A percentile compares a stretch with the other conserved stretches of the same genome.
Conservation (phyloP, 2,113 vertebrate genomes). For the Serranochromis macrocephalus region DNA sequence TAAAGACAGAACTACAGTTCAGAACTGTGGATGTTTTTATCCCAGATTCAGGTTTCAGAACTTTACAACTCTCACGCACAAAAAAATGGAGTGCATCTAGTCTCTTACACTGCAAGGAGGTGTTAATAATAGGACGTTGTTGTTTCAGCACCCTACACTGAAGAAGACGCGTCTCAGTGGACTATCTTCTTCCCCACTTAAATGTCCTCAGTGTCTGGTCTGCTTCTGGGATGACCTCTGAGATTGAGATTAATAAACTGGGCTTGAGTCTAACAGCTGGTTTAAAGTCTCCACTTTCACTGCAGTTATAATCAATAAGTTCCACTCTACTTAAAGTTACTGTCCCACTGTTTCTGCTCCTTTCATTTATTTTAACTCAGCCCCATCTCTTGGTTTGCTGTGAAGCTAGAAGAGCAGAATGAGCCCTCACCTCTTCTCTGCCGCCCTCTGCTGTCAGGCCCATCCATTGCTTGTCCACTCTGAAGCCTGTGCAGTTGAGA, state of each 20-base stretch:
- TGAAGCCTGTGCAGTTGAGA: background rate
- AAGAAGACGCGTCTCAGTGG: background rate
- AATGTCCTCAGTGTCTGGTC: background rate
- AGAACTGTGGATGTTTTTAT: background rate
- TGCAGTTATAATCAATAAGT: background rate
- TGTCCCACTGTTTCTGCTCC: background rate
- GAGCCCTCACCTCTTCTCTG: background rate
- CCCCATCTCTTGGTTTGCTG: background rate
- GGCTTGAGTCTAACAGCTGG: background rate
- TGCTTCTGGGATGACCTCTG: background rate
- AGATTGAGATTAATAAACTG: background rate
- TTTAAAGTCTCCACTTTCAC: background rate
- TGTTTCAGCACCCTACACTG: background rate
- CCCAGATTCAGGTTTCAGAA: background rate
- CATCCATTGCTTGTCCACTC: background rate
- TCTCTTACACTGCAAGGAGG: background rate
- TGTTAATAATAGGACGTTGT: background rate
- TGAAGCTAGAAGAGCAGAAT: background rate
- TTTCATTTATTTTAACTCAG: background rate
- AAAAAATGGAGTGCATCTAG: background rate
- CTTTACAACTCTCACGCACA: background rate
- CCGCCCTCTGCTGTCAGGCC: constrained; percentile 16
- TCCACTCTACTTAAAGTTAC: background rate
- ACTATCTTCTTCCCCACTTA: background rate
- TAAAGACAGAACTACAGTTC: background rate